These are phyloP conservation scores for Nomada goodeniana DNA, from an alignment of 2,888 invertebrate genomes.

Conservation along the genomic window DNA sequence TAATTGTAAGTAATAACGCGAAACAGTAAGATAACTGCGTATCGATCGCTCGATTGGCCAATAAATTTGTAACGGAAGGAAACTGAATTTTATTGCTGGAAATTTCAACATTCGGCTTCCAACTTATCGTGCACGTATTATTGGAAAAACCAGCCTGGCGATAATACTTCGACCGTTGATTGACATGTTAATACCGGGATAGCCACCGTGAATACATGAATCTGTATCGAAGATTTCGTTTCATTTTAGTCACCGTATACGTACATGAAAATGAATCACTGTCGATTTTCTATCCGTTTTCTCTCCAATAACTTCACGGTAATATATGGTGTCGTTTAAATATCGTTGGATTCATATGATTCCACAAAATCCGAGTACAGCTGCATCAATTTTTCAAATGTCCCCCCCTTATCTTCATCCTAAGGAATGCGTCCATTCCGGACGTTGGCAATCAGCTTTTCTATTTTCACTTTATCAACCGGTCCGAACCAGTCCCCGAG, in stretches of 20 bases:
- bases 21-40: too few species aligned
- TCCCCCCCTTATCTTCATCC: neutral
- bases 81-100: neutral
- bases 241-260: too few species aligned
- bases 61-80: neutral
- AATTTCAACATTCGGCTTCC: neutral
- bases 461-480: slow-evolving; percentile 53
- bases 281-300: too few species aligned
- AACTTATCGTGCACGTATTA: neutral
- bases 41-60: too few species aligned
- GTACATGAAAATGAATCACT: too few species aligned
- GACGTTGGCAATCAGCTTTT: slow-evolving; percentile 34
- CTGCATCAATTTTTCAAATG: too few species aligned
- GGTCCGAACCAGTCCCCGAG: slow-evolving; percentile 45
- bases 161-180: neutral
- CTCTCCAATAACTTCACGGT: too few species aligned
- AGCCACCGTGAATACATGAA: neutral
- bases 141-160: neutral
- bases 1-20: too few species aligned
- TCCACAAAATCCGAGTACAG: too few species aligned
- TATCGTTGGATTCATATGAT: too few species aligned
- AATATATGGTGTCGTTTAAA: too few species aligned
- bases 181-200: neutral
- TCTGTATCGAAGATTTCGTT: neutral
- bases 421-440: slow-evolving; percentile 35